Conservation (phyloP, 1,140 invertebrate genomes). For the Saccostrea glomerata region DNA sequence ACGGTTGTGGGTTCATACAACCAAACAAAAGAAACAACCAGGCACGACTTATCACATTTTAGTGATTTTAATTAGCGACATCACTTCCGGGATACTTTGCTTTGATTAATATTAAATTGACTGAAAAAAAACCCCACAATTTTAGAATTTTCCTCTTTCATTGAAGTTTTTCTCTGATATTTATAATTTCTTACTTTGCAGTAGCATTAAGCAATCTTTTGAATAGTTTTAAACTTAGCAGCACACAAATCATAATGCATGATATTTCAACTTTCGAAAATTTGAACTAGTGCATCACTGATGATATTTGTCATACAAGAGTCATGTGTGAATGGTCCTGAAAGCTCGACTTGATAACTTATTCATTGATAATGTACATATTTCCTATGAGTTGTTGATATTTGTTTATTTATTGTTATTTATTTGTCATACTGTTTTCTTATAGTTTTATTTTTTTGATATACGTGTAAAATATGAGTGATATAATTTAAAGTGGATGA, state of each 20-base stretch:
- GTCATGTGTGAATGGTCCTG: background rate
- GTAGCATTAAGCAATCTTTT: too few relatives aligned
- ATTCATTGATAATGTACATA: background rate
- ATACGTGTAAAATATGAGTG: too few relatives aligned
- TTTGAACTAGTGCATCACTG: too few relatives aligned
- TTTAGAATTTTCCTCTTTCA: too few relatives aligned
- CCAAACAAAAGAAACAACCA: background rate
- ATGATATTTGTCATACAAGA: too few relatives aligned
- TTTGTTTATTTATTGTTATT: conserved; percentile 10
- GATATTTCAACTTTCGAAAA: too few relatives aligned
- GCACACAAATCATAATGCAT: too few relatives aligned
- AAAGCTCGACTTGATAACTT: background rate
- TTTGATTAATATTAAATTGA: background rate
- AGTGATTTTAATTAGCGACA: background rate
- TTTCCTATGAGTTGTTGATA: background rate
- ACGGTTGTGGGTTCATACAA: background rate
- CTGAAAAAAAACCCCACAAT: background rate
- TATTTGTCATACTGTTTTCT: background rate
- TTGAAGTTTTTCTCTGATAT: too few relatives aligned
- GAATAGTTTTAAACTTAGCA: too few relatives aligned
- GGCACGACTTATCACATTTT: background rate
- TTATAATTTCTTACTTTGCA: too few relatives aligned
- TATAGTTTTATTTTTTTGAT: background rate
- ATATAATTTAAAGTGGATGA: too few relatives aligned
- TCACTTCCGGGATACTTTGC: background rate